Evolutionary conservation across 2,797 vertebrate species (phyloP).

Genomic region (Macropus fuliginosus): DNA sequence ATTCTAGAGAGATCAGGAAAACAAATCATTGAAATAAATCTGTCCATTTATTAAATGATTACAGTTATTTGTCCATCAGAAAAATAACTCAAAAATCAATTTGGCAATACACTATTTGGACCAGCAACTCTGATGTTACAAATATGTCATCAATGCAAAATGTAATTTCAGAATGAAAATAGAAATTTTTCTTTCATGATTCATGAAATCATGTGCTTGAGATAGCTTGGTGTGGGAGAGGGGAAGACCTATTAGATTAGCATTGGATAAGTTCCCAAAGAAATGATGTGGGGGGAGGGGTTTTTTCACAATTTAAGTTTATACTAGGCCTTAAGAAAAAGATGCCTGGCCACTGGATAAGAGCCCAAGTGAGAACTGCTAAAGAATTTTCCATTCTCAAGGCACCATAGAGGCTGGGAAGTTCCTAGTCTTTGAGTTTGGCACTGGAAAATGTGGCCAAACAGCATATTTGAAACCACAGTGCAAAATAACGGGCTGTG

Average conservation of each 20-base stretch:
- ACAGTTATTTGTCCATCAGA: background rate
- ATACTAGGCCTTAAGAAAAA: background rate
- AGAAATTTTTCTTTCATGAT: background rate
- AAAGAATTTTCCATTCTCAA: constrained; percentile 9
- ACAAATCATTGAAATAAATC: background rate
- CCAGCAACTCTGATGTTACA: background rate
- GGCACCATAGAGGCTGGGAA: constrained; percentile 4
- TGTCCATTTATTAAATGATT: background rate
- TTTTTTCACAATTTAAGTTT: background rate
- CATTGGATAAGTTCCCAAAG: background rate
- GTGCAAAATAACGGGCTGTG: constrained; percentile 3
- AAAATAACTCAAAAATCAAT: background rate
- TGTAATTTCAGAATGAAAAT: background rate
- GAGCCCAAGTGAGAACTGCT: background rate
- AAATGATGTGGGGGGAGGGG: background rate
- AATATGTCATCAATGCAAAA: background rate
- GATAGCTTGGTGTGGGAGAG: background rate
- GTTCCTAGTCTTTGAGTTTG: background rate
- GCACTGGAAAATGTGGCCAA: constrained; percentile 9
- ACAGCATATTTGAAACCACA: constrained; percentile 4
- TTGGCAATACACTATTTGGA: background rate
- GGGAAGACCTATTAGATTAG: background rate
- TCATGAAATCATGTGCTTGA: background rate
- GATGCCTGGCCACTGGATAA: background rate
- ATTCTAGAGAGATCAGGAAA: background rate